A percentile compares a stretch with the other conserved stretches of the same genome.
Evolutionary conservation across 2,888 invertebrate species (phyloP).

Genomic region (Acrocera orbiculus): DNA sequence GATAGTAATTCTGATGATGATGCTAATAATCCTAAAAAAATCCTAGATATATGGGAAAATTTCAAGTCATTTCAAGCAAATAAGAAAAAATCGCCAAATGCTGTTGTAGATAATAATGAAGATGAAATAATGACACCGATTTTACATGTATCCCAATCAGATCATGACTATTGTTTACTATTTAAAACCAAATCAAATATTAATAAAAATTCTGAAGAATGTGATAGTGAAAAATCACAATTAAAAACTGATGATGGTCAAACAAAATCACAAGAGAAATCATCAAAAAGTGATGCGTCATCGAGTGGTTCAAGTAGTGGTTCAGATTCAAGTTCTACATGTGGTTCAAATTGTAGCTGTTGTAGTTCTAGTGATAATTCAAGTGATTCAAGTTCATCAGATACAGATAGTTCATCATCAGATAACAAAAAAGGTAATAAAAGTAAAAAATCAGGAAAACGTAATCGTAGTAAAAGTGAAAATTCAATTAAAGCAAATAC

Average conservation of each 20-base stretch:
- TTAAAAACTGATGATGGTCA: too few relatives aligned
- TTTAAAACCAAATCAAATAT: constrained; percentile 29
- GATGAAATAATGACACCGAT: constrained; percentile 18
- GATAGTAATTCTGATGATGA: constrained; percentile 21
- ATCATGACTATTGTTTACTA: constrained; percentile 59
- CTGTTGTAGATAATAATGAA: constrained; percentile 10
- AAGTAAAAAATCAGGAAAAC: constrained; percentile 33
- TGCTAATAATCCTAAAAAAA: constrained; percentile 20
- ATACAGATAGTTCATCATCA: constrained; percentile 31
- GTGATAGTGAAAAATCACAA: constrained; percentile 30
- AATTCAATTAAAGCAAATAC: constrained; percentile 21
- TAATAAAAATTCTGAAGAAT: constrained; percentile 20
- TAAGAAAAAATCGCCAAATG: constrained; percentile 4
- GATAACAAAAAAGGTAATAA: constrained; percentile 29
- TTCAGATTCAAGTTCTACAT: constrained; percentile 61
- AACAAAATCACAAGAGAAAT: constrained; percentile 1
- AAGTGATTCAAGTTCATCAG: constrained; percentile 42
- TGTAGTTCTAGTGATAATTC: constrained; percentile 52
- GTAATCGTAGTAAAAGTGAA: constrained; percentile 23
- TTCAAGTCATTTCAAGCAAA: constrained; percentile 20
- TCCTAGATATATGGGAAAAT: constrained; percentile 24
- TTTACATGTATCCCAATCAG: constrained; percentile 43
- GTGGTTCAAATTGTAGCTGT: constrained; percentile 71
- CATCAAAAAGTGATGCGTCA: constrained; percentile 34
- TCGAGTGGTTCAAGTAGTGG: constrained; percentile 62